Percentiles rank a stretch among this genome's conserved stretches.
Conservation (phyloP, 2,113 vertebrate species). For the Panthera leo region DNA sequence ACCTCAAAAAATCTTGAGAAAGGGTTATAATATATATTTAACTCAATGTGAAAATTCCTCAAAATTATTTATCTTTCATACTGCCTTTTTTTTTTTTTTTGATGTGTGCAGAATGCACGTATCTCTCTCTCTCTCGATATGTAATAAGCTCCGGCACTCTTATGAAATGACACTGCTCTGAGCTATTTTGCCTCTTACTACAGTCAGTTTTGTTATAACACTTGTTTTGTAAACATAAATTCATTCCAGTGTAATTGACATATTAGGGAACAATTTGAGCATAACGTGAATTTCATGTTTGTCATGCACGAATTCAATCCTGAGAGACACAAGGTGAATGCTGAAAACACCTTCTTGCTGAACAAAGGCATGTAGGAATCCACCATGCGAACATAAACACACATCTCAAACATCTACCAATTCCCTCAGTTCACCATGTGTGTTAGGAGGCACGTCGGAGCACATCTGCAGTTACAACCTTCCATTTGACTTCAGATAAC, state of each 20-base stretch:
- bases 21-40: not conserved
- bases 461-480: not conserved
- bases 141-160: not conserved
- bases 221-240: not conserved
- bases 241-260: not conserved
- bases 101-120: not conserved
- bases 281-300: not conserved
- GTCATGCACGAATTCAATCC: not conserved
- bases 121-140: not conserved
- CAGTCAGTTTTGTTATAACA: not conserved
- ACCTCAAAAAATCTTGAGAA: not conserved
- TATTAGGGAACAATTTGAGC: not conserved
- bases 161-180: not conserved
- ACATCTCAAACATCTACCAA: not conserved
- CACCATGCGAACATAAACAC: not conserved
- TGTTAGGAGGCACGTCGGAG: not conserved
- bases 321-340: not conserved
- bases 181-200: not conserved
- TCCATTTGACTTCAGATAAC: not conserved
- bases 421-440: fast-evolving
- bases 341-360: not conserved
- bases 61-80: not conserved
- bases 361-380: not conserved
- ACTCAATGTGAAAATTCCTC: not conserved
- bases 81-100: not conserved